Evolutionary conservation across 2,113 vertebrate genomes (phyloP), one percentile per base, ranked within the genome.

Genomic region (Dipodomys ordii): DNA sequence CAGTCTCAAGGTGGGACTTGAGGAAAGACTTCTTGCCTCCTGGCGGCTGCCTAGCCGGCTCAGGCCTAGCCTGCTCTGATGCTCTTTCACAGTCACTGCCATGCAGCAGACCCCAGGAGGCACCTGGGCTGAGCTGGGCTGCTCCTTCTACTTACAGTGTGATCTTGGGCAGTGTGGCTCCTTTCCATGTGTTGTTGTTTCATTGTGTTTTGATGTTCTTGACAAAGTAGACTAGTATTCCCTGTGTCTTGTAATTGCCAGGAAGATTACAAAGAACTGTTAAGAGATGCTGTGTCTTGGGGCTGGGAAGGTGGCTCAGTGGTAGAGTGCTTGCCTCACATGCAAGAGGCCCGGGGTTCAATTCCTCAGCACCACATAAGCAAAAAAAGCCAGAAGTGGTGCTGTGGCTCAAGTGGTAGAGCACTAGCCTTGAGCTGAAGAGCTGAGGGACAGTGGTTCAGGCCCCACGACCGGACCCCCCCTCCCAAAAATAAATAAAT

Each of bases 241-340:
- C 65, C 39, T 1, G 0, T 16, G 0, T 35, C 10, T 0, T 27
- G 7, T 60, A 57, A 0, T 25, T 27, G 15, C 20, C 9, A 1
- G 15, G 35, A 30, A 44, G 80, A 3, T 19, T n/a, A 60, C 12
- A 12, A 49, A 49, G 49, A 9, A 49, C 10, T 11, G 49, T 49
- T 49, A 49, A 12, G 39, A 5, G 39, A 39, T 39, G 39, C 39
- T 39, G 5, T 39, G 39, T 39, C 4, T 39, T 39, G 39, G 4
- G 39, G 39, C 39, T 39, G 39, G 39, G 39, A 39, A 39, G 39
- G 39, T 39, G 39, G 39, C 39, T 39, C 39, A 6, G 39, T 39
- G 39, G 39, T 39, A 39, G 39, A 39, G 5, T 39, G 5, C 39
- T 39, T 39, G 39, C 39, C 39, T 39, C 39, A 39, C 39, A 39